These are phyloP conservation scores for Peucedramus taeniatus DNA, from an alignment of 2,113 vertebrate genomes.

Conservation along the genomic window DNA sequence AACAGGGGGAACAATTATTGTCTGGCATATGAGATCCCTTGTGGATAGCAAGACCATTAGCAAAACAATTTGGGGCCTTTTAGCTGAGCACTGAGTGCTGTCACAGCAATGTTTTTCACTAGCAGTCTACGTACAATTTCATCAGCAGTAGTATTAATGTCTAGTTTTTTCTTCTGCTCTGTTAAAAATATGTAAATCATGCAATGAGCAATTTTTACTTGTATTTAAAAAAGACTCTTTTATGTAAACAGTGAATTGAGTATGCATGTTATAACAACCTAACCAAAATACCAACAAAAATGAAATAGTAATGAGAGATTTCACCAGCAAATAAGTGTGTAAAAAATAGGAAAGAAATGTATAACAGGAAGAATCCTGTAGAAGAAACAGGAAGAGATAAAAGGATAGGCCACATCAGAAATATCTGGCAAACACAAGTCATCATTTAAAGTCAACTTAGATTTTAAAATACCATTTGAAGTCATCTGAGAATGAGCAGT, in stretches of 20 bases:
- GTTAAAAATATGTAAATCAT: background rate
- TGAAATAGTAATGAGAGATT: background rate
- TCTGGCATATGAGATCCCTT: background rate
- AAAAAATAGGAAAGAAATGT: background rate
- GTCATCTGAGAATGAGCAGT: background rate
- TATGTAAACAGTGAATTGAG: background rate
- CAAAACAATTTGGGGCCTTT: conserved; percentile 23
- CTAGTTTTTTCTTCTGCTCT: background rate
- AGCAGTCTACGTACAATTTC: background rate
- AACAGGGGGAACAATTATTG: background rate
- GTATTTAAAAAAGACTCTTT: background rate
- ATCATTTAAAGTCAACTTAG: background rate
- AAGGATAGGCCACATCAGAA: background rate
- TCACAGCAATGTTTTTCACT: background rate
- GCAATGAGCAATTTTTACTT: background rate
- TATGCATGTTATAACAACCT: background rate
- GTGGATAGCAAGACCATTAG: conserved; percentile 22
- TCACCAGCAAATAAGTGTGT: background rate
- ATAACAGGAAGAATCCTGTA: background rate
- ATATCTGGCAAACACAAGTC: background rate
- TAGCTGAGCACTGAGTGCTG: background rate
- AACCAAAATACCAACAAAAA: background rate
- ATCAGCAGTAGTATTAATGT: background rate
- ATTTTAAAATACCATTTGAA: background rate
- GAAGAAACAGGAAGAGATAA: background rate